Conservation (phyloP, 64 coral and sea anemone species). For the Actinia tenebrosa region DNA sequence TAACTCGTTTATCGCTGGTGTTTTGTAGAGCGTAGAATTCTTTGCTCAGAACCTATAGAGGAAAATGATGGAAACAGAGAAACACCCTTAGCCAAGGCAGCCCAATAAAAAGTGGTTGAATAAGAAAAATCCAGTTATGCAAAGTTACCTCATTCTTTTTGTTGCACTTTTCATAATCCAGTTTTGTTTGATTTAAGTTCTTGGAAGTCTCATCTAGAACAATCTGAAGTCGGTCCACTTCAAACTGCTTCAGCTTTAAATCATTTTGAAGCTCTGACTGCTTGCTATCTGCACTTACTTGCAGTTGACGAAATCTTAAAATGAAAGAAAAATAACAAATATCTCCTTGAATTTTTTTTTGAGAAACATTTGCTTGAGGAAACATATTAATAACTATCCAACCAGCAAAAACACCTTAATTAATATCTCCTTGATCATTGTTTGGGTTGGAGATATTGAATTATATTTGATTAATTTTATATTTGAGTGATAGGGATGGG, state of each 20-base stretch:
- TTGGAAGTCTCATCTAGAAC: slow-evolving; percentile 73
- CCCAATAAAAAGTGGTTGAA: no score
- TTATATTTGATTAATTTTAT: no score
- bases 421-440: no score
- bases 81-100: background rate
- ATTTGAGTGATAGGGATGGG: no score
- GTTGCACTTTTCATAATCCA: slow-evolving; percentile 79
- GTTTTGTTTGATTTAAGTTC: slow-evolving; percentile 69
- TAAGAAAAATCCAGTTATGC: no score
- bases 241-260: slow-evolving; percentile 95
- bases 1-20: slow-evolving; percentile 60
- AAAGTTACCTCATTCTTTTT: slow-evolving; percentile 82
- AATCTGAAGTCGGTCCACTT: slow-evolving; percentile 83
- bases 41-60: slow-evolving; percentile 74
- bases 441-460: no score
- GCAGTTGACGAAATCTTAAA: slow-evolving; percentile 76
- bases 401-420: no score
- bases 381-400: no score
- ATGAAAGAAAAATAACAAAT: background rate
- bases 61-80: background rate
- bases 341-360: background rate
- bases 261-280: slow-evolving; percentile 86
- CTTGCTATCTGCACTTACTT: slow-evolving; percentile 72
- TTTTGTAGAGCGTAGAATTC: slow-evolving; percentile 87
- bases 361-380: no score